Evolutionary conservation across 1,140 invertebrate species (phyloP).

Genomic region (Drosophila equinoxialis): DNA sequence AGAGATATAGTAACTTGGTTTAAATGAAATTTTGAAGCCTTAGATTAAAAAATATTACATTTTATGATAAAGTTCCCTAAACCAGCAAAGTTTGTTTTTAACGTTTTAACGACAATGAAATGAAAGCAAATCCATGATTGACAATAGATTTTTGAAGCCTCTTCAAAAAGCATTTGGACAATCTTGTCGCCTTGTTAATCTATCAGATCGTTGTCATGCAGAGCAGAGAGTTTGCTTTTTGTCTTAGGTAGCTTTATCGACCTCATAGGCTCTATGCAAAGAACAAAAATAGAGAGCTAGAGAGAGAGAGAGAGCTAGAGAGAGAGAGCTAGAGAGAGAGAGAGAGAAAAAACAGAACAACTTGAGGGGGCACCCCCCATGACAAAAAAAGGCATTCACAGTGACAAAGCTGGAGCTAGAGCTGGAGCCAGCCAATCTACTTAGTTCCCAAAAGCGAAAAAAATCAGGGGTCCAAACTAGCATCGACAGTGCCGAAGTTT

Average conservation of each 20-base stretch:
- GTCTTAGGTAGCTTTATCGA: background rate
- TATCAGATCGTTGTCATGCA: constrained; percentile 31
- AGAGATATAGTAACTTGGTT: too few species aligned
- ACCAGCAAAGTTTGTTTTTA: too few species aligned
- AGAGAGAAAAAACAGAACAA: constrained; percentile 3
- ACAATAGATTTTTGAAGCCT: too few species aligned
- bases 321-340: constrained; percentile 10
- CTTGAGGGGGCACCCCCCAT: background rate
- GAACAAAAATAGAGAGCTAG: constrained; percentile 14
- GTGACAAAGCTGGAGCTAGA: constrained; percentile 9
- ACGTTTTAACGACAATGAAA: too few species aligned
- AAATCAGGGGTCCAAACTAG: background rate
- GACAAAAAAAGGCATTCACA: constrained; percentile 29
- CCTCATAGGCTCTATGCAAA: background rate
- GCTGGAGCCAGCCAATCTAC: constrained; percentile 55
- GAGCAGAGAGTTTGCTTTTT: background rate
- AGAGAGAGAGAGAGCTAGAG: background rate
- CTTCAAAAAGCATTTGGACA: background rate
- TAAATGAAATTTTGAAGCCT: too few species aligned
- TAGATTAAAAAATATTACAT: too few species aligned
- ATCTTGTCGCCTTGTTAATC: constrained; percentile 45
- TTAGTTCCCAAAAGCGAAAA: constrained; percentile 32
- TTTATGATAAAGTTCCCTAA: too few species aligned
- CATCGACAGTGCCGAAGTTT: too few species aligned
- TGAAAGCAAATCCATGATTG: too few species aligned